Conservation (phyloP, 2,888 invertebrate species). For the Liodrosophila aerea region DNA sequence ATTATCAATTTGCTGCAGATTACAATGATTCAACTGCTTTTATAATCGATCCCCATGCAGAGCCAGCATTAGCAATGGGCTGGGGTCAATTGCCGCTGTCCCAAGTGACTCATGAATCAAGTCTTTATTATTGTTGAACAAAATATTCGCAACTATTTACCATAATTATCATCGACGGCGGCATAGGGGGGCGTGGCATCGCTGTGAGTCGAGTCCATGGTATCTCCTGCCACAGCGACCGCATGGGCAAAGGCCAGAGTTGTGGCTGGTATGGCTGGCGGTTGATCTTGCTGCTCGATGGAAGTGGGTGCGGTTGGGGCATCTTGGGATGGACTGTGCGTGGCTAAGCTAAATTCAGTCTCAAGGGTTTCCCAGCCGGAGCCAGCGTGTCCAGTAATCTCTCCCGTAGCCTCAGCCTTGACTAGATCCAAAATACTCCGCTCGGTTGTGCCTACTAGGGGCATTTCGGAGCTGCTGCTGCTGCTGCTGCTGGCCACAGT, state of each 20-base stretch:
- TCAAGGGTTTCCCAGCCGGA: constrained; percentile 70
- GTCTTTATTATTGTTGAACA: not conserved
- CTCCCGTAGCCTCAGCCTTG: constrained; percentile 30
- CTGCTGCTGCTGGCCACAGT: constrained; percentile 38
- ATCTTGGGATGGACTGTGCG: constrained; percentile 29
- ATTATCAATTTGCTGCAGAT: too few species aligned
- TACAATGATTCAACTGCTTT: too few species aligned
- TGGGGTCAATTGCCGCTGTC: not conserved
- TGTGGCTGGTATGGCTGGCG: constrained; percentile 73
- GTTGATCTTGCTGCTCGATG: constrained; percentile 79
- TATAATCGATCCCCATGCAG: too few species aligned
- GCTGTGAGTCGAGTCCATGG: constrained; percentile 43
- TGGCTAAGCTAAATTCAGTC: constrained; percentile 64
- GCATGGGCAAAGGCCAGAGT: constrained; percentile 76
- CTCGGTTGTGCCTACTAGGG: constrained; percentile 17
- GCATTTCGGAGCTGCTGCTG: constrained; percentile 26
- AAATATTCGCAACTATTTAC: constrained; percentile 59
- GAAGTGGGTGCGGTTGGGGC: constrained; percentile 71
- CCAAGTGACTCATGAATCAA: constrained; percentile 6
- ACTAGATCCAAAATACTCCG: constrained; percentile 53
- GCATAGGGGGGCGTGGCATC: constrained; percentile 79
- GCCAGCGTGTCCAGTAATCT: constrained; percentile 25
- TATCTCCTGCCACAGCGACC: constrained; percentile 60
- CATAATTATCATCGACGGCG: constrained; percentile 78
- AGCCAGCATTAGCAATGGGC: too few species aligned